phyloP scores from a whole-genome alignment of 2,113 vertebrate species.

The Mirza zaza region DNA sequence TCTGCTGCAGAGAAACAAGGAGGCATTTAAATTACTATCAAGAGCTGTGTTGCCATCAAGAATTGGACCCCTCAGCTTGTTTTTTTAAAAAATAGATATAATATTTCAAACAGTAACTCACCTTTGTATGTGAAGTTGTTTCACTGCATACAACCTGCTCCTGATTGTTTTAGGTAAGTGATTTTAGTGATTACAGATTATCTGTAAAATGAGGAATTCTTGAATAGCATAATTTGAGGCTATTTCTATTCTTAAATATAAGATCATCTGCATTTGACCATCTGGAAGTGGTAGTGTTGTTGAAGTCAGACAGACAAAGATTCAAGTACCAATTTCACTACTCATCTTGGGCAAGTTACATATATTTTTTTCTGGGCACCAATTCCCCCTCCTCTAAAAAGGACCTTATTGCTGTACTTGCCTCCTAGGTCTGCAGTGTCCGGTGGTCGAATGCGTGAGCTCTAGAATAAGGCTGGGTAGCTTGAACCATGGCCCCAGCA shows the following conservation, averaged over 20 bases:
- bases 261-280: neutral
- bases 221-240: neutral
- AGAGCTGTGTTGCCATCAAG: neutral
- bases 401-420: neutral
- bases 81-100: neutral
- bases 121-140: neutral
- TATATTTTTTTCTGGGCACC: neutral
- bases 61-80: neutral
- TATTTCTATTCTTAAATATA: neutral
- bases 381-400: neutral
- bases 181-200: neutral
- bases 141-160: neutral
- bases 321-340: neutral
- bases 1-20: conserved; percentile 28
- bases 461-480: neutral
- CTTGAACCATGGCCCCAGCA: neutral
- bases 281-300: neutral
- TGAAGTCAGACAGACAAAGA: neutral
- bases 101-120: neutral
- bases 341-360: neutral
- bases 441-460: neutral
- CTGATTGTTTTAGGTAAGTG: neutral
- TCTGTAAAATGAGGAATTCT: neutral
- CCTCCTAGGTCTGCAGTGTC: neutral
- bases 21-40: conserved; percentile 28